Conservation (phyloP, 2,797 vertebrate species). For the Chanos chanos region DNA sequence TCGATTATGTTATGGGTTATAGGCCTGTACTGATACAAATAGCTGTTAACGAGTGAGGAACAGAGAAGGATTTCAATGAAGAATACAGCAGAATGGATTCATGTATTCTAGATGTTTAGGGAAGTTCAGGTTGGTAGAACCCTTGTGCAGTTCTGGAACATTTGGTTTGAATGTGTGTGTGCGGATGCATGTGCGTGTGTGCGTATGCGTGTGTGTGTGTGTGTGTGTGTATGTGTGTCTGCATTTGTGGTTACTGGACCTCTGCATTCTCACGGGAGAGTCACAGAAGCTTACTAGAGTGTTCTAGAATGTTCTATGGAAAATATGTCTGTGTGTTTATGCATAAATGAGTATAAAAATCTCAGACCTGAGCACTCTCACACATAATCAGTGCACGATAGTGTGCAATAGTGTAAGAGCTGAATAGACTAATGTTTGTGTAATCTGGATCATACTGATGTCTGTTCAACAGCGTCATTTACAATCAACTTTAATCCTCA, state of each 20-base stretch:
- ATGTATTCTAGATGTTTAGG: background rate
- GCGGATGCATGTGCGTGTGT: slow-evolving; percentile 30
- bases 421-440: no score
- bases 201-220: background rate
- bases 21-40: no score
- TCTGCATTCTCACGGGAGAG: no score
- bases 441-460: background rate
- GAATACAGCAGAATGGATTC: no score
- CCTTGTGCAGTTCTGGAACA: slow-evolving; percentile 10
- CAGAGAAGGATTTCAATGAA: no score
- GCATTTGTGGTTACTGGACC: background rate
- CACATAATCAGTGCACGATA: background rate
- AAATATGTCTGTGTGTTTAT: background rate
- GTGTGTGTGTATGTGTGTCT: background rate
- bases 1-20: no score
- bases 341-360: background rate
- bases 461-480: slow-evolving; percentile 5
- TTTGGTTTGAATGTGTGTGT: slow-evolving; percentile 8
- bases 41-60: no score
- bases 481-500: background rate
- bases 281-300: no score
- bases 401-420: no score
- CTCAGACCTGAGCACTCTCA: background rate
- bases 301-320: no score
- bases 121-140: background rate